Conservation (phyloP, 2,113 vertebrate species). For the Pygathrix nemaeus region DNA sequence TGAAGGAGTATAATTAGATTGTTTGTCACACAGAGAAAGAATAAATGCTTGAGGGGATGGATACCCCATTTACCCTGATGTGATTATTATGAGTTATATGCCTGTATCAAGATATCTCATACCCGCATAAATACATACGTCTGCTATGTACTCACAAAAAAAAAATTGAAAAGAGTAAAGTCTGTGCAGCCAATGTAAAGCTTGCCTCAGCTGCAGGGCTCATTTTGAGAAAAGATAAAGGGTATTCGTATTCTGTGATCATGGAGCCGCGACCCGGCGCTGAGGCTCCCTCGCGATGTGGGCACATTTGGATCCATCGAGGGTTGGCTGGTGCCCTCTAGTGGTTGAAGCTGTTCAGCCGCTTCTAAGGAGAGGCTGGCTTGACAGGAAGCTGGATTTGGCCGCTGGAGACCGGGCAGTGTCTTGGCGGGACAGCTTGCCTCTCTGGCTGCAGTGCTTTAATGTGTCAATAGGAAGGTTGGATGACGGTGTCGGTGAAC, state of each 20-base stretch:
- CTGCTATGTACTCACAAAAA: no score
- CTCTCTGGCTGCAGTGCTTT: neutral
- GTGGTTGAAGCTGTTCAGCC: neutral
- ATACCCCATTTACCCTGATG: no score
- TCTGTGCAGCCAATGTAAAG: neutral
- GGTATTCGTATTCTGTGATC: neutral
- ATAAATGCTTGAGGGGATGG: no score
- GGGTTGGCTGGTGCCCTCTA: slow-evolving; percentile 67
- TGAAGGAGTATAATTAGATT: no score
- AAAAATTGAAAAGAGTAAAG: neutral
- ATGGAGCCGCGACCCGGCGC: accelerated
- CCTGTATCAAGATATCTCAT: no score
- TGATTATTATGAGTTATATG: no score
- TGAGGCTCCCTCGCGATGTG: neutral
- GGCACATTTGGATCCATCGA: neutral
- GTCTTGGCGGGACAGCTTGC: neutral
- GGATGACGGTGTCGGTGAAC: neutral
- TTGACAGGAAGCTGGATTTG: neutral
- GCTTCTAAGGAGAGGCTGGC: no score
- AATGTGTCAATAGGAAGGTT: neutral
- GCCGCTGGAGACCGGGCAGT: neutral
- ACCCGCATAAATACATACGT: no score
- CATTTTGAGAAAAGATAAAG: neutral
- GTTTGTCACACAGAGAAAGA: no score
- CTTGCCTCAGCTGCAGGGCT: neutral